These are phyloP conservation scores for Elephantulus edwardii DNA, from an alignment of 2,113 vertebrate species.

Conservation along the genomic window DNA sequence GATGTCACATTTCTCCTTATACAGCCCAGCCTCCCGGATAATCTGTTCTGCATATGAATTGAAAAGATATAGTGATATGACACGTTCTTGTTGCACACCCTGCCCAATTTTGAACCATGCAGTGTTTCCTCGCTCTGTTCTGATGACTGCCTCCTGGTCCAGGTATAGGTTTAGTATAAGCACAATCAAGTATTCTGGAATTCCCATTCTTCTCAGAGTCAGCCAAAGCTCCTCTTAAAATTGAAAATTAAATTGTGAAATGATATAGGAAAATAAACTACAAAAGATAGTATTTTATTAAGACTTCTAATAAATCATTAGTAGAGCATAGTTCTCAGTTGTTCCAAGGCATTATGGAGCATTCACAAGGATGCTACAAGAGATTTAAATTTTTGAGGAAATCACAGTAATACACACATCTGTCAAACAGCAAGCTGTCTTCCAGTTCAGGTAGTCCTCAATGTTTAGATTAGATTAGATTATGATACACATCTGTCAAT, in stretches of 20 bases:
- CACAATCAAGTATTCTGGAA: no score
- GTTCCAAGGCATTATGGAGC: background rate
- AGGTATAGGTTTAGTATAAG: no score
- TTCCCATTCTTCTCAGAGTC: no score
- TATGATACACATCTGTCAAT: background rate
- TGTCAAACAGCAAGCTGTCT: background rate
- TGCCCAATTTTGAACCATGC: no score
- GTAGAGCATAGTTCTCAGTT: background rate
- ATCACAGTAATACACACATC: background rate
- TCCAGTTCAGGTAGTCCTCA: background rate
- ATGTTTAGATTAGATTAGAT: background rate
- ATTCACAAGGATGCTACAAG: background rate
- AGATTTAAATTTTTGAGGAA: background rate
- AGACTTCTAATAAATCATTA: background rate
- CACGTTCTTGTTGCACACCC: no score
- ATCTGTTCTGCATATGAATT: no score
- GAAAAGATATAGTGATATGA: no score
- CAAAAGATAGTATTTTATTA: background rate
- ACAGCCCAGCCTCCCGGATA: no score
- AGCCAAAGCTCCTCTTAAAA: slow-evolving; percentile 12
- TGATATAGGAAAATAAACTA: background rate
- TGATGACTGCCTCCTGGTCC: no score
- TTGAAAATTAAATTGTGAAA: background rate
- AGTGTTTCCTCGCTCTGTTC: no score
- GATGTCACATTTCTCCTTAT: no score